A percentile compares a stretch with the other conserved stretches of the same genome.
phyloP scores from a whole-genome alignment of 2,797 vertebrate species.

The Danio kyathit region DNA sequence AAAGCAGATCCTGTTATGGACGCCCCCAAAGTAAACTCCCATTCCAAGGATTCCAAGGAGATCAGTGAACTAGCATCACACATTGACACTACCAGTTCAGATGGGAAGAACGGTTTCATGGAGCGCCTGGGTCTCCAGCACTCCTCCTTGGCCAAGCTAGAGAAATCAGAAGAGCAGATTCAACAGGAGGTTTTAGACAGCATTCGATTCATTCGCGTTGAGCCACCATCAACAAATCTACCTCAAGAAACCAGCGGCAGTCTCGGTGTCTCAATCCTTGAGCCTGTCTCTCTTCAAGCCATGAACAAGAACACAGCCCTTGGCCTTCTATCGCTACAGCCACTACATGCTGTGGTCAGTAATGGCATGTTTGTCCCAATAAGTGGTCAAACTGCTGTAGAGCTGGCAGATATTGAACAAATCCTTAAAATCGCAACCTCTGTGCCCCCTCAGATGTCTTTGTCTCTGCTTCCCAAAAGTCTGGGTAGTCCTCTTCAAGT shows the following conservation, averaged over 20 bases:
- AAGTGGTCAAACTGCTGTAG: conserved; percentile 81
- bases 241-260: conserved; percentile 86
- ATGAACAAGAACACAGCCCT: conserved; percentile 82
- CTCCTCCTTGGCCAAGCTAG: conserved; percentile 81
- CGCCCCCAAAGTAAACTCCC: conserved; percentile 48
- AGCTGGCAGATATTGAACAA: conserved; percentile 96
- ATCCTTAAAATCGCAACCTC: conserved; percentile 93
- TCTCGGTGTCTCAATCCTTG: conserved; percentile 85
- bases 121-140: conserved; percentile 88
- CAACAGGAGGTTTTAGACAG: conserved; percentile 86
- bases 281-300: conserved; percentile 81
- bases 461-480: conserved; percentile 81
- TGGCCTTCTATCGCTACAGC: conserved; percentile 89
- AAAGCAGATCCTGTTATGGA: conserved; percentile 42
- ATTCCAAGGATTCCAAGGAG: conserved; percentile 46
- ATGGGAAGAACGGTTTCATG: conserved; percentile 78
- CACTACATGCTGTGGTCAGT: conserved; percentile 90
- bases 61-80: conserved; percentile 28
- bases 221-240: conserved; percentile 87
- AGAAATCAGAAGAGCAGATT: conserved; percentile 80
- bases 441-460: conserved; percentile 84
- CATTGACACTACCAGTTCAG: conserved; percentile 56
- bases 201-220: conserved; percentile 89
- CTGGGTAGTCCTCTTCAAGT: conserved; percentile 71
- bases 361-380: conserved; percentile 89